A percentile compares a stretch with the other conserved stretches of the same genome.
These are phyloP conservation scores for Oreochromis tanganicae DNA, from an alignment of 2,113 vertebrate species.

Conservation along the genomic window DNA sequence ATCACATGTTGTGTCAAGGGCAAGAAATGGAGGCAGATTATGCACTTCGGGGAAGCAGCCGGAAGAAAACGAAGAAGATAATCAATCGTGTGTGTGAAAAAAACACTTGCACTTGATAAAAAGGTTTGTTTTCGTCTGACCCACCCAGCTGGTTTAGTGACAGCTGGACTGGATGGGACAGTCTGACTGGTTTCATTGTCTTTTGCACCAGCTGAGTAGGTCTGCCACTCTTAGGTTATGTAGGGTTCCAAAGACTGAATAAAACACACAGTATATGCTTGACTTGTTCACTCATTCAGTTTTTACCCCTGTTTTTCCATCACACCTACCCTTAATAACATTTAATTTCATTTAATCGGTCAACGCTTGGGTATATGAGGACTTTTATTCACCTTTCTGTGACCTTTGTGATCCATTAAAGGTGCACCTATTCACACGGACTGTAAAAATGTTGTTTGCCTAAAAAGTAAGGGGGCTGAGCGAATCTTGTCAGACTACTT, in stretches of 20 bases:
- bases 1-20: background rate
- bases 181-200: conserved; percentile 18
- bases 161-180: background rate
- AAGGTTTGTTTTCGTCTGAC: background rate
- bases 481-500: conserved; percentile 37
- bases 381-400: background rate
- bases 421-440: background rate
- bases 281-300: background rate
- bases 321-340: background rate
- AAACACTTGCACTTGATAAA: background rate
- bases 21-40: background rate
- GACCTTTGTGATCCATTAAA: background rate
- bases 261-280: background rate
- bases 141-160: background rate
- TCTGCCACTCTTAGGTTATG: background rate
- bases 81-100: background rate
- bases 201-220: background rate
- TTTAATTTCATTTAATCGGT: rapidly evolving
- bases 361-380: background rate
- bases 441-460: conserved; percentile 39
- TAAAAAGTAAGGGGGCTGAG: conserved; percentile 4
- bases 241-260: background rate
- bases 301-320: background rate
- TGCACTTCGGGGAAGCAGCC: background rate
- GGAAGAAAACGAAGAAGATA: background rate